phyloP scores from a whole-genome alignment of 2,888 invertebrate species.

The Halictus quadricinctus region DNA sequence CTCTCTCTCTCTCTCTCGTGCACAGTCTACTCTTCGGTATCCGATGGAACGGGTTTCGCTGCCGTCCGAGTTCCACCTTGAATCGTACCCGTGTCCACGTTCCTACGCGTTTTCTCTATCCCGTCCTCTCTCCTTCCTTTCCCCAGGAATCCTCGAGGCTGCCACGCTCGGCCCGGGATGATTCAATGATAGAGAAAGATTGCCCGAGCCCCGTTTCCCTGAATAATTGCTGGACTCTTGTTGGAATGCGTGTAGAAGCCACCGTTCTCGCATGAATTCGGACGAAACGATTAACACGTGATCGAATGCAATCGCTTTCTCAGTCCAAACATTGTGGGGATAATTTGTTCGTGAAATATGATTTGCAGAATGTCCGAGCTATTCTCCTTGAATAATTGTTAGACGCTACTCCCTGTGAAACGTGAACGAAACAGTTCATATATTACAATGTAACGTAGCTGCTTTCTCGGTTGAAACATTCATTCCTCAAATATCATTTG shows the following conservation, averaged over 20 bases:
- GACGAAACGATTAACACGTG: background rate
- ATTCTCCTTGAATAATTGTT: background rate
- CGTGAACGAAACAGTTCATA: too few relatives aligned
- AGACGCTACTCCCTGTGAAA: background rate
- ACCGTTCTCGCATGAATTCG: background rate
- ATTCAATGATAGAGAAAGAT: slow-evolving; percentile 40
- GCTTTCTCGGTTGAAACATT: too few relatives aligned
- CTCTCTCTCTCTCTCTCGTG: background rate
- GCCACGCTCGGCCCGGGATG: slow-evolving; percentile 26
- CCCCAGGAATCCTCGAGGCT: slow-evolving; percentile 24
- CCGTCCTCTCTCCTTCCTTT: background rate
- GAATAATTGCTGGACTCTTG: slow-evolving; percentile 13
- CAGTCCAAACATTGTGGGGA: background rate
- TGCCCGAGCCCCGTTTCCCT: background rate
- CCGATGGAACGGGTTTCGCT: slow-evolving; percentile 59
- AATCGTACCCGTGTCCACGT: slow-evolving; percentile 39
- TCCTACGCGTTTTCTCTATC: slow-evolving; percentile 17
- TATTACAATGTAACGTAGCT: too few relatives aligned
- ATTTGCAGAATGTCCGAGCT: background rate
- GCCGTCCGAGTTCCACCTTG: slow-evolving; percentile 40
- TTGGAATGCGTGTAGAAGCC: background rate
- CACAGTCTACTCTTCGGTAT: slow-evolving; percentile 17
- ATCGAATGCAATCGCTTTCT: background rate
- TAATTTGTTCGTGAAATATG: background rate
- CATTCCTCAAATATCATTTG: too few relatives aligned